Evolutionary conservation across 2,888 invertebrate genomes (phyloP).

Genomic region (Lepidonotus clava): DNA sequence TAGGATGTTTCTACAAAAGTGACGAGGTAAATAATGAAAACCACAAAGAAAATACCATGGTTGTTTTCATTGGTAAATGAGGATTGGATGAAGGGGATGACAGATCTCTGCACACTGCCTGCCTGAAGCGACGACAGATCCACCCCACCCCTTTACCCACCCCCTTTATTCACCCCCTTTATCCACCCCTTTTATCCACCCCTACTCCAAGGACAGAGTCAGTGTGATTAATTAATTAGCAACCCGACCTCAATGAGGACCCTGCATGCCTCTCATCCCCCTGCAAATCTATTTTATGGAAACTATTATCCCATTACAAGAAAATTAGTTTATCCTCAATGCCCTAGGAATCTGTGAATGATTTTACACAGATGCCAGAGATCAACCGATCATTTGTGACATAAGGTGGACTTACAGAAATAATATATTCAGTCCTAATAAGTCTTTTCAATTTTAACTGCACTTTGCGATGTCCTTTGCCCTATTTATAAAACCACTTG

Average conservation of each 20-base stretch:
- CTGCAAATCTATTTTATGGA: conserved; percentile 21
- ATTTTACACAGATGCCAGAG: conserved; percentile 1
- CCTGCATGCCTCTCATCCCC: not conserved
- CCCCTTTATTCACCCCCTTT: not conserved
- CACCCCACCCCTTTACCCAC: not conserved
- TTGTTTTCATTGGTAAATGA: conserved; percentile 14
- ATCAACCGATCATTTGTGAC: conserved; percentile 22
- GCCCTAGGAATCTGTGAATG: not conserved
- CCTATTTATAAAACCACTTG: too few species aligned
- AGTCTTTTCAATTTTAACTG: too few species aligned
- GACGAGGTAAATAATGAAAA: too few species aligned
- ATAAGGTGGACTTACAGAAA: too few species aligned
- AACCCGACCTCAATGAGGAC: conserved; percentile 27
- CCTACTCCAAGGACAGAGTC: not conserved
- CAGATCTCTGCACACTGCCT: not conserved
- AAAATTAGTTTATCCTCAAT: conserved; percentile 13
- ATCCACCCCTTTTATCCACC: not conserved
- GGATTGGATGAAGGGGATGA: not conserved
- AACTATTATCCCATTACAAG: conserved; percentile 33
- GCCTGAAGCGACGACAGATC: not conserved
- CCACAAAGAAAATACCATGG: not conserved
- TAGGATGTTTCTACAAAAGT: too few species aligned
- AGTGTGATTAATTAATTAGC: conserved; percentile 38
- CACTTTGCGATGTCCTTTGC: too few species aligned
- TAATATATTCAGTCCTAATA: too few species aligned